Conservation (phyloP, 2,113 vertebrate genomes). For the Camarhynchus parvulus region DNA sequence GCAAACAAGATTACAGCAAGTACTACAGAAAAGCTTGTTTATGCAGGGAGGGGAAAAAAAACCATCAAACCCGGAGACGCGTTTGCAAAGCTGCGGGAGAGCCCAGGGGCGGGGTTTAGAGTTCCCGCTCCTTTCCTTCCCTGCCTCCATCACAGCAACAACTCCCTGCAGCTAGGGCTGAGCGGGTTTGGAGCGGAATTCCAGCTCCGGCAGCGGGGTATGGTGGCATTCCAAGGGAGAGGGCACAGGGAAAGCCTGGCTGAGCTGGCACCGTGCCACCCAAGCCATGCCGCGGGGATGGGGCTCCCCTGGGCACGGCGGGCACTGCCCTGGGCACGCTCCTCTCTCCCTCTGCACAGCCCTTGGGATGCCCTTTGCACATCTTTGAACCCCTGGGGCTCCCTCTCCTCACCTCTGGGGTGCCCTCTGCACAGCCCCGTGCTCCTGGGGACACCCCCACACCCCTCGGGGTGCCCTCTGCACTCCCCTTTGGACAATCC, state of each 20-base stretch:
- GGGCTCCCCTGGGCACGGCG: no score
- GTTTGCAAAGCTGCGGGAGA: neutral
- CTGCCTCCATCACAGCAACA: neutral
- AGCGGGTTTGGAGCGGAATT: neutral
- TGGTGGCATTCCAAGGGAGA: no score
- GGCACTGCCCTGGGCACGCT: neutral
- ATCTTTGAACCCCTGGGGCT: fast-evolving
- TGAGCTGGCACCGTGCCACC: fast-evolving
- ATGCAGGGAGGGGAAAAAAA: neutral
- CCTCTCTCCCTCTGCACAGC: neutral
- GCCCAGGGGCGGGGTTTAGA: neutral
- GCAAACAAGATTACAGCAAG: constrained; percentile 51
- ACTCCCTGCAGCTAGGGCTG: neutral
- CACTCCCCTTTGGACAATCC: fast-evolving
- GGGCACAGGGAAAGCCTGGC: fast-evolving
- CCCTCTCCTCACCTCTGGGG: neutral
- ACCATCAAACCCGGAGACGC: neutral
- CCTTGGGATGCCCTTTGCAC: neutral
- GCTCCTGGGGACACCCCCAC: no score
- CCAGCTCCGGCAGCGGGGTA: fast-evolving
- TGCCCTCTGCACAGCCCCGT: fast-evolving
- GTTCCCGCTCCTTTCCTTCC: neutral
- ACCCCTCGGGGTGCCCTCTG: no score
- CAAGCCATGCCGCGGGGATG: neutral
- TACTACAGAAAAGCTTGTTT: constrained; percentile 15